These are phyloP conservation scores for Canis aureus DNA, from an alignment of 2,113 vertebrate genomes.

Conservation along the genomic window DNA sequence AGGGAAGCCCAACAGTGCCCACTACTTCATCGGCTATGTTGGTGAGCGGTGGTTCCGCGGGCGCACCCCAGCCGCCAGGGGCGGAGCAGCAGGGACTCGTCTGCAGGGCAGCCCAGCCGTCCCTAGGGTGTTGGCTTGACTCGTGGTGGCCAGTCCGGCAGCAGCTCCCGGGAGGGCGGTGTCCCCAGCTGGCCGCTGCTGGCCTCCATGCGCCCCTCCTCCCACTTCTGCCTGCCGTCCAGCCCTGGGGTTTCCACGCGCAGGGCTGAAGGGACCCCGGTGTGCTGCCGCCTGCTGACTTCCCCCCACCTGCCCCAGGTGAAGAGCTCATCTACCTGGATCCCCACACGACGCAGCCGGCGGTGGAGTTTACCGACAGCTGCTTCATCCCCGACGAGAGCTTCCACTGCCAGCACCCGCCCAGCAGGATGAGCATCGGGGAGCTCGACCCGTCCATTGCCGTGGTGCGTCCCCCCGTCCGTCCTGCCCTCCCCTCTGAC, in stretches of 20 bases:
- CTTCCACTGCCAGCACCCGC: conserved; percentile 98
- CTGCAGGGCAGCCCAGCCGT: background rate
- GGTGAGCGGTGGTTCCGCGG: conserved; percentile 87
- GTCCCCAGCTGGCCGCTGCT: background rate
- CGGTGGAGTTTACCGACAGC: conserved; percentile 90
- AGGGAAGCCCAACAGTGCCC: conserved; percentile 98
- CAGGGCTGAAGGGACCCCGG: background rate
- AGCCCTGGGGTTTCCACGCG: no score
- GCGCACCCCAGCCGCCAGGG: background rate
- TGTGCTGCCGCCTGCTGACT: background rate
- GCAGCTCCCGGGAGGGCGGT: background rate
- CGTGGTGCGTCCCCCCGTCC: conserved; percentile 88
- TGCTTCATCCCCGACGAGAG: conserved; percentile 92
- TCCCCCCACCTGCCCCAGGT: conserved; percentile 84
- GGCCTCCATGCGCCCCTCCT: background rate
- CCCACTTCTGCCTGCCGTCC: no score
- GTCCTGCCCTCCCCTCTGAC: rapidly evolving
- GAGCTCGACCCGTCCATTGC: conserved; percentile 99
- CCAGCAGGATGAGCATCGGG: conserved; percentile 97
- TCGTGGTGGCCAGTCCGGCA: background rate
- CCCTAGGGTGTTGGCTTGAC: background rate
- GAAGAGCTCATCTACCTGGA: conserved; percentile 98
- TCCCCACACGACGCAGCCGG: conserved; percentile 96
- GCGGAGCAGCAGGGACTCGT: background rate
- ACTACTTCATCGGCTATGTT: conserved; percentile 99